Evolutionary conservation across 1,140 invertebrate genomes (phyloP).

Genomic region (Lepidurus arcticus): DNA sequence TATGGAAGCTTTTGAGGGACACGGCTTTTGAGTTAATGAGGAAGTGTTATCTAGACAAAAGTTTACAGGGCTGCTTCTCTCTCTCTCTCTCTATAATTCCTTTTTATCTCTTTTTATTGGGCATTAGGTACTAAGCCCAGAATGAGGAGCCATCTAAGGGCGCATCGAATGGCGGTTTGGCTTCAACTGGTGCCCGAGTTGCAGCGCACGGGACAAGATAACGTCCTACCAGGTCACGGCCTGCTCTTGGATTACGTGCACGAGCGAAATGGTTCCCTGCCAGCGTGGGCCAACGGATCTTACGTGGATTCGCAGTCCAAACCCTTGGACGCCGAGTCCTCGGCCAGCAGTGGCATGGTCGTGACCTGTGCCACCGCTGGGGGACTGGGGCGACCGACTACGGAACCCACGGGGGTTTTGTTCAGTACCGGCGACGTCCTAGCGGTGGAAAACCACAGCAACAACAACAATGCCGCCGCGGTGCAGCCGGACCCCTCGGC

Average conservation of each 20-base stretch:
- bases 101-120: not conserved
- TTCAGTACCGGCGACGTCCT: not conserved
- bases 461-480: slow-evolving; percentile 45
- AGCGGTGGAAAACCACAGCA: not conserved
- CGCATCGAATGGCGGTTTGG: slow-evolving; percentile 91
- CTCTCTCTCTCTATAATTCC: not conserved
- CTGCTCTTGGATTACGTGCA: slow-evolving; percentile 24
- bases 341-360: slow-evolving; percentile 6
- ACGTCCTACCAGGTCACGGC: slow-evolving; percentile 70
- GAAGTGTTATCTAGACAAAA: not conserved
- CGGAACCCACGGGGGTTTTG: not conserved
- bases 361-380: not conserved
- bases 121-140: slow-evolving; percentile 72
- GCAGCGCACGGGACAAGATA: slow-evolving; percentile 79
- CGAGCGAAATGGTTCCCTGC: slow-evolving; percentile 24
- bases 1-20: too few species aligned
- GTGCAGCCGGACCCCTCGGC: slow-evolving; percentile 65
- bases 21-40: too few species aligned
- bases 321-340: not conserved
- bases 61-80: not conserved
- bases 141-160: slow-evolving; percentile 88
- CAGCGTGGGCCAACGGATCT: slow-evolving; percentile 32
- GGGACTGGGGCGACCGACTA: not conserved
- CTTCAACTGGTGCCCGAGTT: slow-evolving; percentile 84
- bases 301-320: slow-evolving; percentile 27